A percentile compares a stretch with the other conserved stretches of the same genome.
These are phyloP conservation scores for Parazoanthus darwini DNA, from an alignment of 92 coral and sea anemone genomes.

Conservation along the genomic window DNA sequence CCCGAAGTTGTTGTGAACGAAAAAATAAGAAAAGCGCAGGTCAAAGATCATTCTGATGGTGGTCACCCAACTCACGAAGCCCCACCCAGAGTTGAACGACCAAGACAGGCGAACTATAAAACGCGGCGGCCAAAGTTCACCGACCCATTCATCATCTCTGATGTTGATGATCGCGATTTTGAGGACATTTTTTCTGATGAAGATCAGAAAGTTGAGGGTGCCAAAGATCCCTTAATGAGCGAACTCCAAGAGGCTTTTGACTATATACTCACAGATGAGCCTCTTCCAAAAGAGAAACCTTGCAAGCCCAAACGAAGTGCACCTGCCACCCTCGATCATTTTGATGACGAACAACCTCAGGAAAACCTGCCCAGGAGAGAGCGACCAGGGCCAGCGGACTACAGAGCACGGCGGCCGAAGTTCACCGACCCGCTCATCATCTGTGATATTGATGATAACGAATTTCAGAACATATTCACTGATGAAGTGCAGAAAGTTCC, in stretches of 20 bases:
- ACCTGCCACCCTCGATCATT: neutral
- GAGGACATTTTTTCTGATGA: neutral
- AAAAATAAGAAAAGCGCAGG: no score
- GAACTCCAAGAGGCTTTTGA: slow-evolving; percentile 10
- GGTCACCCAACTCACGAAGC: neutral
- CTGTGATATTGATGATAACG: slow-evolving; percentile 9
- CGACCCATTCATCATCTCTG: slow-evolving; percentile 21
- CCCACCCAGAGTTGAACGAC: slow-evolving; percentile 6
- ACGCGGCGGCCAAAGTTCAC: slow-evolving; percentile 28
- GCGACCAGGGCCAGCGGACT: neutral
- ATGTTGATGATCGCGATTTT: slow-evolving; percentile 4
- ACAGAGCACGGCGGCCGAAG: slow-evolving; percentile 8
- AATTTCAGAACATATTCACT: neutral
- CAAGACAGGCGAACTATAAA: neutral
- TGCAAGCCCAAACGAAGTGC: neutral
- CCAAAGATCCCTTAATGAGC: no score
- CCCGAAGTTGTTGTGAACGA: neutral
- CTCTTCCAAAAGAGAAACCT: neutral
- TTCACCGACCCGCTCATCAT: neutral
- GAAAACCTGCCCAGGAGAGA: neutral
- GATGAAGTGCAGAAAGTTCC: slow-evolving; percentile 15
- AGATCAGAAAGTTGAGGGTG: neutral
- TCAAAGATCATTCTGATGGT: neutral
- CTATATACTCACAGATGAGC: slow-evolving; percentile 24
- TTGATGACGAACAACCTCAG: neutral